Percentiles rank a stretch among this genome's conserved stretches.
Evolutionary conservation across 2,113 vertebrate species (phyloP).

Genomic region (Nycticorax nycticorax): DNA sequence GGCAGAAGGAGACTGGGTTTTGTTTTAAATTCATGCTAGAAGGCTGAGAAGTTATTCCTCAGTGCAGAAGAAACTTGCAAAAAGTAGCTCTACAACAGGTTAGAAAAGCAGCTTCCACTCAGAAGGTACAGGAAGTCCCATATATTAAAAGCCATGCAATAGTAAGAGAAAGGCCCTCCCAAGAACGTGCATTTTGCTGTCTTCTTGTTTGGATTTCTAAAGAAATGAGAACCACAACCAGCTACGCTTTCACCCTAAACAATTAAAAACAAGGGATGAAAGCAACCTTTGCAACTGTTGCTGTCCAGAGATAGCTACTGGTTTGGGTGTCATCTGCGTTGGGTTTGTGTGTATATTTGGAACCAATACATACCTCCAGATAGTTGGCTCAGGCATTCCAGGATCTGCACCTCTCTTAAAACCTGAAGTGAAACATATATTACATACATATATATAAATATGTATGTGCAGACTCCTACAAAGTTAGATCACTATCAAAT

Average conservation of each 20-base stretch:
- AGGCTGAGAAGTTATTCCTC: not conserved
- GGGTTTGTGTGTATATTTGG: not conserved
- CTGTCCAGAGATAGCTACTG: not conserved
- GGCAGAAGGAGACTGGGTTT: not conserved
- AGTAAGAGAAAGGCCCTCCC: not conserved
- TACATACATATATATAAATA: not conserved
- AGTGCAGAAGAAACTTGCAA: not conserved
- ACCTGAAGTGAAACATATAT: conserved; percentile 74
- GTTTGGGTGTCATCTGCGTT: not conserved
- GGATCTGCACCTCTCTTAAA: conserved; percentile 97
- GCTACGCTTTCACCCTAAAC: not conserved
- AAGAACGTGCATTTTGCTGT: not conserved
- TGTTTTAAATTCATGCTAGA: not conserved
- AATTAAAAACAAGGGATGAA: not conserved
- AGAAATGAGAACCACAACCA: not conserved
- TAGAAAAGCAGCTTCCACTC: not conserved
- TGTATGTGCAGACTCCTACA: not conserved
- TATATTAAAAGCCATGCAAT: not conserved
- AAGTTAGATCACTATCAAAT: not conserved
- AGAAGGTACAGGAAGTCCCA: not conserved
- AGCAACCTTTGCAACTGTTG: not conserved
- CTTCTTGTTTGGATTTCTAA: not conserved
- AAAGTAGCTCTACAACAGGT: not conserved
- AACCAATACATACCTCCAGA: conserved; percentile 84
- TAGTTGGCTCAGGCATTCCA: conserved; percentile 93